Evolutionary conservation across 2,797 vertebrate genomes (phyloP).

Genomic region (Karalla daura): DNA sequence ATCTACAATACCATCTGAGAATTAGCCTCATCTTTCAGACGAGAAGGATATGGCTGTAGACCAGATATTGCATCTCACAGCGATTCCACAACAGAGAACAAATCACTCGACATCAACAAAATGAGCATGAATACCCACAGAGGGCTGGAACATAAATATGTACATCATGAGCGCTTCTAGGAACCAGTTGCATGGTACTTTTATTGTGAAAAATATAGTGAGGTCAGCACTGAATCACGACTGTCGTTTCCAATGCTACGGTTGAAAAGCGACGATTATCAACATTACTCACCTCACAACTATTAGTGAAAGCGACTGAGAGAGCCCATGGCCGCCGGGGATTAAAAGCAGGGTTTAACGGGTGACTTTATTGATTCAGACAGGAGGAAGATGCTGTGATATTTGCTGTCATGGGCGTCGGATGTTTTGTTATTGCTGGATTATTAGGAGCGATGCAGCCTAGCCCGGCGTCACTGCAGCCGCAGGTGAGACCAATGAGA

Average conservation of each 20-base stretch:
- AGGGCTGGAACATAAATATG: conserved; percentile 28
- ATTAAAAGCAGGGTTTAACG: background rate
- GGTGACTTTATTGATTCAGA: background rate
- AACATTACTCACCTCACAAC: conserved; percentile 59
- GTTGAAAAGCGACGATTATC: background rate
- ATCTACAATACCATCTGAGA: background rate
- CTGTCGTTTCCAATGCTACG: background rate
- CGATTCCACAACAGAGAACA: background rate
- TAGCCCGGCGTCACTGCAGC: conserved; percentile 14
- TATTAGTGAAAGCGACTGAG: conserved; percentile 34
- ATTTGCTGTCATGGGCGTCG: conserved; percentile 35
- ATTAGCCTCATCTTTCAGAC: background rate
- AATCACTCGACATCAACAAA: background rate
- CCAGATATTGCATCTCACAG: accelerated
- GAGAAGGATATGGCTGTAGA: background rate
- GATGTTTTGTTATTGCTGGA: conserved; percentile 63
- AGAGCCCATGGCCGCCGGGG: conserved; percentile 33
- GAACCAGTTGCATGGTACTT: conserved; percentile 11
- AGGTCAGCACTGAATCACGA: conserved; percentile 22
- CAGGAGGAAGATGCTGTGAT: background rate
- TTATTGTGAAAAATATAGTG: background rate
- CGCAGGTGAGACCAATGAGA: conserved; percentile 65
- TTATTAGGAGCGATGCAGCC: conserved; percentile 58
- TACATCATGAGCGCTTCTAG: conserved; percentile 6
- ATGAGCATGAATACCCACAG: background rate